phyloP scores from a whole-genome alignment of 2,113 vertebrate genomes.

The Dissostichus mawsoni region DNA sequence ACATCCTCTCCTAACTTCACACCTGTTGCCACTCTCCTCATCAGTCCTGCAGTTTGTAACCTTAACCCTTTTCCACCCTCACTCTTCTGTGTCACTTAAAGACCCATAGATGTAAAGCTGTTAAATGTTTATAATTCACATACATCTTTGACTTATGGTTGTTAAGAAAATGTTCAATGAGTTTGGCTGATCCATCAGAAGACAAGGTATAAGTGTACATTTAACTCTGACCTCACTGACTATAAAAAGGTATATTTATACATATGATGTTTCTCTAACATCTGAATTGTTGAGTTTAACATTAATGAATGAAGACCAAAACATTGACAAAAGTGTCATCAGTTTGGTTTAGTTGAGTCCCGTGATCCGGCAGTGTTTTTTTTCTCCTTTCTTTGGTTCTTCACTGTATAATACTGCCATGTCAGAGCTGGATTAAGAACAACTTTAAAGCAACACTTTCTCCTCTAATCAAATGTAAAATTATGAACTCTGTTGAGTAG shows the following conservation, averaged over 20 bases:
- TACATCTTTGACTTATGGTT: not conserved
- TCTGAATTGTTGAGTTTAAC: too few relatives aligned
- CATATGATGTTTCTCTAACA: too few relatives aligned
- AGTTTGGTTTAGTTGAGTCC: too few relatives aligned
- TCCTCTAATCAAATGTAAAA: not conserved
- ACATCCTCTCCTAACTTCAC: not conserved
- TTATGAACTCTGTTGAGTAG: not conserved
- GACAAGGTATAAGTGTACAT: not conserved
- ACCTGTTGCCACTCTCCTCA: not conserved
- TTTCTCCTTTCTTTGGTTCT: not conserved
- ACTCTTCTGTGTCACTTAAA: not conserved
- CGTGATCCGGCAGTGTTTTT: not conserved
- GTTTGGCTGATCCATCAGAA: not conserved
- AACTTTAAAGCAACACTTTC: not conserved
- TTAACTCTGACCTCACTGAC: too few relatives aligned
- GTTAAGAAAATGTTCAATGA: not conserved
- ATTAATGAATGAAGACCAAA: too few relatives aligned
- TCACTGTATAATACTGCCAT: not conserved
- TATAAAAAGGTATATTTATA: too few relatives aligned
- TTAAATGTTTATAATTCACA: not conserved
- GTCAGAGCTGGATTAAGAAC: too few relatives aligned
- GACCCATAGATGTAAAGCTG: not conserved
- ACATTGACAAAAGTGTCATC: too few relatives aligned
- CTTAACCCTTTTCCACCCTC: not conserved
- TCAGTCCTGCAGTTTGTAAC: not conserved